Evolutionary conservation across 2,797 vertebrate genomes (phyloP), one percentile per base, ranked within the genome.

Genomic region (Hippoglossus hippoglossus): DNA sequence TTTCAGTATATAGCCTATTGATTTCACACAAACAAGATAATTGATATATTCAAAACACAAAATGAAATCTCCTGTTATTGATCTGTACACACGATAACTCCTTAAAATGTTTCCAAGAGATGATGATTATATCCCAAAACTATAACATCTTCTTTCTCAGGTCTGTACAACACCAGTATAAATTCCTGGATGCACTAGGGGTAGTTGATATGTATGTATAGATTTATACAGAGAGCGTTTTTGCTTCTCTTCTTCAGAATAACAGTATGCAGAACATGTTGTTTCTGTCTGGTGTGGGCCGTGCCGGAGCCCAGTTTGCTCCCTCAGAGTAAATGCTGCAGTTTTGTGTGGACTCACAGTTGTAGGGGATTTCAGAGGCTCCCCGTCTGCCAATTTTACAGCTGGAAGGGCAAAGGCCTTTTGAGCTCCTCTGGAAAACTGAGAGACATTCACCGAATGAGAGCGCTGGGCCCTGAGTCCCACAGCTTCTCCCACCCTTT

Each of bases 301-400:
- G 63, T 11, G 57, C 62, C 67, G 68, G 73, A 71, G 76, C 73
- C 70, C 78, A 67, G 68, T 82, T 82, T 77, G 88, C 84, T 84
- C 75, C 87, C 86, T 90, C 80, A 75, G 81, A 83, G 84, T 91
- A 89, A 92, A 92, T 77, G 83, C 81, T 75, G 81, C 81, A 89
- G 88, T 90, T 91, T 88, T 91, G 88, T 91, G 88, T 89, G 86
- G 85, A 92, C 83, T 88, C 87, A 72, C 83, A 86, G 82, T 72
- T 73, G 85, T 82, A 50, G 73, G 80, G 87, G 89, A 89, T 90
- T 92, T 91, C 83, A 85, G 84, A 89, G 87, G 77, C 87, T 92
- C 87, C 88, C 89, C 63, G 83, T 91, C 91, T 92, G 89, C 90
- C 89, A 92, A 91, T 94, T 94, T 94, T 94, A 95, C 91, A 94